Conservation (phyloP, 1,140 invertebrate species). For the Nautilus pompilius region DNA sequence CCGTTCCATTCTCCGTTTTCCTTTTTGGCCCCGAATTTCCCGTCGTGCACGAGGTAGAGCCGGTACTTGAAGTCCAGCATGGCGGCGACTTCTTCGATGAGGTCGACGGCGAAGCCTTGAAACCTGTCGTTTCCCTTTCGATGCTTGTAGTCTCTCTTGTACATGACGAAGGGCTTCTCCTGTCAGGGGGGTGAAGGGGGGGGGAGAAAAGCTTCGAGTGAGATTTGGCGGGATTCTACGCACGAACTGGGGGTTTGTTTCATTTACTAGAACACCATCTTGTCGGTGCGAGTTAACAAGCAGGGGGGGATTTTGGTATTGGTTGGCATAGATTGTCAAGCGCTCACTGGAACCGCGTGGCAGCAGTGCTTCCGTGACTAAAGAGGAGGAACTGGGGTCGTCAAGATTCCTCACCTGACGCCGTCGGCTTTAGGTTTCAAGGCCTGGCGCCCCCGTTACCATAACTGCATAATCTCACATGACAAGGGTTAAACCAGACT, state of each 20-base stretch:
- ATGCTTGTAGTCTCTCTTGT: slow-evolving; percentile 29
- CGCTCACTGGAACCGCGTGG: too few species aligned
- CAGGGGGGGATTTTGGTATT: too few species aligned
- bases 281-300: too few species aligned
- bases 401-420: not conserved
- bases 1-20: slow-evolving; percentile 92
- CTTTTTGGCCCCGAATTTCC: slow-evolving; percentile 53
- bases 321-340: too few species aligned
- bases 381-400: too few species aligned
- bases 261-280: slow-evolving; percentile 18
- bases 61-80: slow-evolving; percentile 71
- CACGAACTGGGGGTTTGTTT: slow-evolving; percentile 10
- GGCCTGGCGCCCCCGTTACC: not conserved
- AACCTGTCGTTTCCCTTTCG: slow-evolving; percentile 37
- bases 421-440: not conserved
- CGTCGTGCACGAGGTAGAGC: slow-evolving; percentile 47
- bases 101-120: slow-evolving; percentile 88
- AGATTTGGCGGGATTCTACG: slow-evolving; percentile 9
- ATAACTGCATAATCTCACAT: slow-evolving; percentile 1
- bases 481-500: not conserved
- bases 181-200: slow-evolving; percentile 10
- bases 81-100: slow-evolving; percentile 60
- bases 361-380: too few species aligned
- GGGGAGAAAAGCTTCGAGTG: not conserved
- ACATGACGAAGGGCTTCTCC: slow-evolving; percentile 48